Evolutionary conservation across 2,888 invertebrate species (phyloP), one percentile per base, ranked within the genome.

Genomic region (Suillia variegata): DNA sequence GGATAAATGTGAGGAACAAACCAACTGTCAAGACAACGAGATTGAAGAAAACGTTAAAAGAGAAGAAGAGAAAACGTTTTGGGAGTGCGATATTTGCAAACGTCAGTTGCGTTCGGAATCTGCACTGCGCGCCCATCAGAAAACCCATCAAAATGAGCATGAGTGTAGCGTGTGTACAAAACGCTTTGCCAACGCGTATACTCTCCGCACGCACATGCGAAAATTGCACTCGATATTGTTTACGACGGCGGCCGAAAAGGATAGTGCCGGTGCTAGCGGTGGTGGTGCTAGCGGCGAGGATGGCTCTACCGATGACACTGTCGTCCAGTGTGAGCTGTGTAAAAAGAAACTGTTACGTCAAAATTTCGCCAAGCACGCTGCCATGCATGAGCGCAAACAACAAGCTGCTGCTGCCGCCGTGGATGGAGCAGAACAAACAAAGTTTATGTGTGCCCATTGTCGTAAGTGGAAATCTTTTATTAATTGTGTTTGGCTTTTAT

Each of bases 331-430:
- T 47, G 61, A 62, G 10, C n/a, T 67, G 8, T 69, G 69, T 33
- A 62, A 62, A 18, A 64, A 61, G 13, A 62, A 62, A 24, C 31
- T 69, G 24, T 42, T 65, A n/a, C 56, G 58, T 24, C 61, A 56
- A 31, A 69, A 69, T 56, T 18, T 69, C 2, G 61, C 55, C 12
- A 67, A 64, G 13, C 69, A 69, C 45, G 61, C 68, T 64, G 50
- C 60, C 2, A 26, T 64, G 3, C 69, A 69, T 50, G 59, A 63
- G 18, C 63, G 61, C 20, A 69, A 67, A 17, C 62, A 64, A 12
- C 63, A 52, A 8, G 59, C 62, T 45, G 17, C 48, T 0, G 31
- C 49, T 1, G 61, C 61, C 20, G 54, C 51, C 3, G 53, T 26
- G 54, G 42, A 26, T 53, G 3, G n/a, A n/a, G n/a, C n/a, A n/a